Evolutionary conservation across 2,888 invertebrate species (phyloP), one percentile per base, ranked within the genome.

Genomic region (Blastobasis lacticolella): DNA sequence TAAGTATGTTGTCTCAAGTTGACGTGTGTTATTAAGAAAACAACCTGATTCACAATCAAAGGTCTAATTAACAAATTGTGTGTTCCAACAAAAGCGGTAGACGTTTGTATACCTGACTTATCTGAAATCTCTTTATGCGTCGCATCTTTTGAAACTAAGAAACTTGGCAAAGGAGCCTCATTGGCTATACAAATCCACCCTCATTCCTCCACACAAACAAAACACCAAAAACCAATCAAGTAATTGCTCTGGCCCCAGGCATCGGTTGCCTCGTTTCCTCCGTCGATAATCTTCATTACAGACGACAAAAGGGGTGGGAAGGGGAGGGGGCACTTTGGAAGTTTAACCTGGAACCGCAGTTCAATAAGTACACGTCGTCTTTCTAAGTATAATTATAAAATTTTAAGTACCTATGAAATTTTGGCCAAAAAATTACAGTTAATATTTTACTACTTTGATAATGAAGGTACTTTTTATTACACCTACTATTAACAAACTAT

Each of bases 191-290:
- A 57, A 60, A 52, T 54, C 52, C 47, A 52, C 56, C 53, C 54
- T 55, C 51, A 55, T 53, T 52, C 54, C 52, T 52, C 53, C 44
- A 48, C 49, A 52, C 54, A 62, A 57, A 56, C 53, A 82, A 78
- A 78, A 76, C 78, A 76, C 68, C 72, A 71, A 75, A 80, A 82
- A 78, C 77, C 85, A 86, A 87, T 87, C 85, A 82, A 78, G 83
- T 86, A 86, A 87, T 86, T 84, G 78, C 66, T 57, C 54, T 48
- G 56, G 58, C 61, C 57, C 56, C 58, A 55, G 58, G 59, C 59
- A 60, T 62, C 63, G 61, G 66, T 61, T 56, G 61, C 60, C 55
- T 51, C 57, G 56, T 54, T 57, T 61, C 61, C 60, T 64, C 52
- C 64, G 65, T 71, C 77, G 81, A 81, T 83, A 79, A 77, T 80